Evolutionary conservation across 2,797 vertebrate species (phyloP).

Genomic region (Enteromius viviparus): DNA sequence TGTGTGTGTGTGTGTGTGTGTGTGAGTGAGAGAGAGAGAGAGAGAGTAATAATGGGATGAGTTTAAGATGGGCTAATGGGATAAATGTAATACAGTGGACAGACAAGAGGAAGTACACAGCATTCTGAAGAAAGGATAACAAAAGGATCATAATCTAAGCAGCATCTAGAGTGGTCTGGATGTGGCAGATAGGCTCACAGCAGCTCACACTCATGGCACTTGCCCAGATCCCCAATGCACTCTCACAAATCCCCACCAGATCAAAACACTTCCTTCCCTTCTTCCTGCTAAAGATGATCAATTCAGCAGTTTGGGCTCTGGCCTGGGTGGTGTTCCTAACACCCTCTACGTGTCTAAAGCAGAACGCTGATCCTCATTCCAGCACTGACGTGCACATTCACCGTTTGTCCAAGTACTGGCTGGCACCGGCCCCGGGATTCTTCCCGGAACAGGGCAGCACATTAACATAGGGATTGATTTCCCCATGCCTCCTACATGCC

Average conservation of each 20-base stretch:
- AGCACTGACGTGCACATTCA: not conserved
- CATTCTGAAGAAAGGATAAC: constrained; percentile 25
- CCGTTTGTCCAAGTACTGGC: not conserved
- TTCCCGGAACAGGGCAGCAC: constrained; percentile 52
- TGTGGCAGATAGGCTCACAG: constrained; percentile 37
- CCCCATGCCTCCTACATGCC: constrained; percentile 52
- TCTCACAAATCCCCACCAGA: constrained; percentile 31
- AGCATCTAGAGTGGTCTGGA: constrained; percentile 39
- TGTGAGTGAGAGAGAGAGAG: not conserved
- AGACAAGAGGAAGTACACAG: constrained; percentile 42
- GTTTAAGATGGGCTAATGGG: constrained; percentile 31
- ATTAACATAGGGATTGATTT: constrained; percentile 66
- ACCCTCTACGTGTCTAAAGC: constrained; percentile 23
- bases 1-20: not conserved
- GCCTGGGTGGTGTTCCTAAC: constrained; percentile 16
- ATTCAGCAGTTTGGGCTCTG: constrained; percentile 44
- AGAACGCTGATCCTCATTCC: constrained; percentile 21
- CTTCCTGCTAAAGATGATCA: constrained; percentile 56
- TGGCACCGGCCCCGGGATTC: constrained; percentile 43
- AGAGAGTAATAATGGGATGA: constrained; percentile 22
- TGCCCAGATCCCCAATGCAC: constrained; percentile 20
- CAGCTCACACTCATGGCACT: constrained; percentile 15
- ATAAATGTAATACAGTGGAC: constrained; percentile 32
- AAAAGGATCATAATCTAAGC: constrained; percentile 38
- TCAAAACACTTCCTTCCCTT: constrained; percentile 31